Conservation (phyloP, 2,888 invertebrate species). For the Drosophila colorata region DNA sequence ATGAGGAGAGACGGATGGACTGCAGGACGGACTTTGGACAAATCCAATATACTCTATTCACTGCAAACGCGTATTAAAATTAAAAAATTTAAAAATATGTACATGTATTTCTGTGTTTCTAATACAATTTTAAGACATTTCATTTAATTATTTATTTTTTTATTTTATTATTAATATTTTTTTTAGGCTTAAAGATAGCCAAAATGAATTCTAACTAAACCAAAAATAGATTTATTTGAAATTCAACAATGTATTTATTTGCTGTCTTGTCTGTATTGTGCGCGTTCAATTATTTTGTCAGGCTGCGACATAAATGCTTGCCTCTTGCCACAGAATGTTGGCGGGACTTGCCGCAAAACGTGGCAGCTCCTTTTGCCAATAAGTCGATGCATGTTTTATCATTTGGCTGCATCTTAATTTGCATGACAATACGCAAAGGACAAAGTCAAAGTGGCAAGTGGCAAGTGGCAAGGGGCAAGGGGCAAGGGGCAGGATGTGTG, state of each 20-base stretch:
- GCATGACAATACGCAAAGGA: slow-evolving; percentile 49
- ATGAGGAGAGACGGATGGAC: no score
- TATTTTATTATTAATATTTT: no score
- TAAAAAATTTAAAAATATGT: no score
- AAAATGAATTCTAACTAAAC: no score
- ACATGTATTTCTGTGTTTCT: no score
- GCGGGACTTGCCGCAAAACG: slow-evolving; percentile 1
- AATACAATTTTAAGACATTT: no score
- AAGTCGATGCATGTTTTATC: slow-evolving; percentile 54
- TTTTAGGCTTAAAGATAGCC: no score
- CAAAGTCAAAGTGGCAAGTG: slow-evolving; percentile 16
- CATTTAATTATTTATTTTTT: no score
- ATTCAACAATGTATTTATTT: not conserved
- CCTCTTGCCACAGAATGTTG: slow-evolving; percentile 4
- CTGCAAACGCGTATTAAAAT: no score
- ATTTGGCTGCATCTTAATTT: slow-evolving; percentile 65
- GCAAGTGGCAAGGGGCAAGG: slow-evolving; percentile 17
- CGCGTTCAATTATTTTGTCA: slow-evolving; percentile 13
- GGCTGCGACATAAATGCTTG: not conserved
- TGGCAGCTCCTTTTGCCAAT: slow-evolving; percentile 21
- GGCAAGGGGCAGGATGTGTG: slow-evolving; percentile 2
- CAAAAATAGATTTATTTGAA: no score
- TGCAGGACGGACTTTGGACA: no score
- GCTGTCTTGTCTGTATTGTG: not conserved
- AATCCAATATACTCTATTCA: no score